Evolutionary conservation across 2,797 vertebrate genomes (phyloP), one percentile per base, ranked within the genome.

Genomic region (Setipinna tenuifilis): DNA sequence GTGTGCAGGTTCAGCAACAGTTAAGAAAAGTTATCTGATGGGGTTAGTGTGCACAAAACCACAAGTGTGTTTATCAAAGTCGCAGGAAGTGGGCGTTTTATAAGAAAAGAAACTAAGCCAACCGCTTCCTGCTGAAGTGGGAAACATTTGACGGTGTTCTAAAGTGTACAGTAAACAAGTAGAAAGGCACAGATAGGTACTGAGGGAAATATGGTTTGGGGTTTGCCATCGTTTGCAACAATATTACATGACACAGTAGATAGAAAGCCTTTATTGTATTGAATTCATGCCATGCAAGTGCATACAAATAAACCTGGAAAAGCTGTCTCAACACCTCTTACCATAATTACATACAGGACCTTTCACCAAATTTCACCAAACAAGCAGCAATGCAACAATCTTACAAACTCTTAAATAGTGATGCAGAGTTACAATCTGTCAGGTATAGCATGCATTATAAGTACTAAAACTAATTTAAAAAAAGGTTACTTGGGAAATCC

Each of bases 21-120:
- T 90, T 90, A 75, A 85, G 84, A 86, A 88, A 87, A 89, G 85
- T 28, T 89, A 90, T 91, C 91, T 90, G 89, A 89, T 90, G 91
- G 89, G 89, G 89, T 91, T 92, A 88, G 89, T 87, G 78, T 35
- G 87, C 89, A 87, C 81, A 83, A 94, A 96, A 94, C 95, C 95
- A 62, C 95, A 95, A 87, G 86, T 93, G 94, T 96, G 95, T 96
- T 96, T 96, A 95, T 96, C 95, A 96, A 95, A 95, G 93, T 95
- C 91, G 92, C 91, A 95, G 96, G 96, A 96, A 96, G 94, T 96
- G 94, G 94, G 94, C 93, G 95, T 96, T 95, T 94, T 95, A 85
- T 88, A 91, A 92, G 90, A 92, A 91, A 89, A 89, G 89, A 89
- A 87, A 82, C 86, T 87, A 61, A 87, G 81, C 89, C 83, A 90